A percentile compares a stretch with the other conserved stretches of the same genome.
These are phyloP conservation scores for Amphipoea lucens DNA, from an alignment of 2,888 invertebrate genomes.

Conservation along the genomic window DNA sequence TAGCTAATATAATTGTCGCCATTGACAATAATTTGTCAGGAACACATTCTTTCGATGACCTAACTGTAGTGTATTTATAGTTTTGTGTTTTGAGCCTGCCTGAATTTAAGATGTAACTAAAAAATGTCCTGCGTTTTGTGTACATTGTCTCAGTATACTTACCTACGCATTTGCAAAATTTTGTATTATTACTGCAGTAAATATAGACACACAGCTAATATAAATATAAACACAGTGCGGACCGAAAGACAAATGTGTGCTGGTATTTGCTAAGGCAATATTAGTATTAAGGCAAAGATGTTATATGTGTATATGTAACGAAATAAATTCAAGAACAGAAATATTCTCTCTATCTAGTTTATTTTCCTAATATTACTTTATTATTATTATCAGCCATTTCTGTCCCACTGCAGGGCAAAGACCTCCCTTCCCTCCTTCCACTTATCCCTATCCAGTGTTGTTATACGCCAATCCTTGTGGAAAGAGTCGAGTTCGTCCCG, in stretches of 20 bases:
- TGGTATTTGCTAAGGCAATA: conserved; percentile 27
- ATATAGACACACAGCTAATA: conserved; percentile 13
- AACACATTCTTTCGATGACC: too few relatives aligned
- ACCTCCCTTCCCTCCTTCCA: too few relatives aligned
- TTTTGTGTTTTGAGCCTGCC: background rate
- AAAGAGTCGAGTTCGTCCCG: too few relatives aligned
- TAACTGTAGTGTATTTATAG: background rate
- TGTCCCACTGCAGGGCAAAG: too few relatives aligned
- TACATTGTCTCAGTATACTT: background rate
- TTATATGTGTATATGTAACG: background rate
- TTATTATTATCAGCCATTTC: too few relatives aligned
- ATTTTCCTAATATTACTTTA: too few relatives aligned
- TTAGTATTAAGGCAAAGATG: conserved; percentile 8
- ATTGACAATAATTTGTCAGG: too few relatives aligned
- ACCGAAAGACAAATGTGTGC: conserved; percentile 15
- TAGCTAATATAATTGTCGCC: too few relatives aligned
- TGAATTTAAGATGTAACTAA: background rate
- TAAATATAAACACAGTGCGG: conserved; percentile 13
- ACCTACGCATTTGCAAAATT: conserved; percentile 5
- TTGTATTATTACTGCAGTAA: conserved; percentile 10
- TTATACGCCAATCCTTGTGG: too few relatives aligned
- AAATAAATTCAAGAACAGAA: background rate
- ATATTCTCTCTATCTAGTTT: too few relatives aligned
- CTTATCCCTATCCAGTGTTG: too few relatives aligned
- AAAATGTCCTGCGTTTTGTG: background rate